These are phyloP conservation scores for Gadopsis marmoratus DNA, from an alignment of 2,797 vertebrate genomes.

Conservation along the genomic window DNA sequence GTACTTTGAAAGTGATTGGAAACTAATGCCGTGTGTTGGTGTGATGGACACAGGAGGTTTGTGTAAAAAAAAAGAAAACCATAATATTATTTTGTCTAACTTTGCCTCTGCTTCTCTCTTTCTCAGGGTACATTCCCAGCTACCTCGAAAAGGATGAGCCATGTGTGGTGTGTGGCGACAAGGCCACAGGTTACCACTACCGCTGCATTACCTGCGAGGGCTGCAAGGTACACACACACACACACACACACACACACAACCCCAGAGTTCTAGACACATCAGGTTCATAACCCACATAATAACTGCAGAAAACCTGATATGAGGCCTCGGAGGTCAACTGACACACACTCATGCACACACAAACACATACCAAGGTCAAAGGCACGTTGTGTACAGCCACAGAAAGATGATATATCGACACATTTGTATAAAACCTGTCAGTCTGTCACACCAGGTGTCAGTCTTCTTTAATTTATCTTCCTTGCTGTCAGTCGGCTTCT, in stretches of 20 bases:
- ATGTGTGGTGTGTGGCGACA: slow-evolving; percentile 98
- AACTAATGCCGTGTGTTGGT: background rate
- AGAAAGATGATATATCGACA: background rate
- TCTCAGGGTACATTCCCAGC: slow-evolving; percentile 95
- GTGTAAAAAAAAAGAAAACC: background rate
- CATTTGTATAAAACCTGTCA: slow-evolving; percentile 29
- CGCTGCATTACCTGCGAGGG: slow-evolving; percentile 99
- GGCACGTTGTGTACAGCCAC: background rate
- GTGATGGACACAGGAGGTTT: background rate
- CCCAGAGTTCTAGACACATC: background rate
- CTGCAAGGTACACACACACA: slow-evolving; percentile 91
- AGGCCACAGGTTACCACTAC: slow-evolving; percentile 98
- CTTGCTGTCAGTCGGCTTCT: slow-evolving; percentile 13
- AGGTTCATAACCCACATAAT: background rate
- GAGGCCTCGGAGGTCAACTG: slow-evolving; percentile 18
- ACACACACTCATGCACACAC: background rate
- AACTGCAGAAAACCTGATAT: slow-evolving; percentile 3
- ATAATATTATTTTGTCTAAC: background rate
- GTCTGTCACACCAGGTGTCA: slow-evolving; percentile 15
- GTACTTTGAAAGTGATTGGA: background rate
- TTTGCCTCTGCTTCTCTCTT: slow-evolving; percentile 14
- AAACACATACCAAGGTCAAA: background rate
- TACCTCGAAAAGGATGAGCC: slow-evolving; percentile 99
- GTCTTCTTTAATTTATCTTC: slow-evolving; percentile 15
- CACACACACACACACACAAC: slow-evolving; percentile 11